Conservation (phyloP, 1,140 invertebrate species). For the Plectrocnemia conspersa region DNA sequence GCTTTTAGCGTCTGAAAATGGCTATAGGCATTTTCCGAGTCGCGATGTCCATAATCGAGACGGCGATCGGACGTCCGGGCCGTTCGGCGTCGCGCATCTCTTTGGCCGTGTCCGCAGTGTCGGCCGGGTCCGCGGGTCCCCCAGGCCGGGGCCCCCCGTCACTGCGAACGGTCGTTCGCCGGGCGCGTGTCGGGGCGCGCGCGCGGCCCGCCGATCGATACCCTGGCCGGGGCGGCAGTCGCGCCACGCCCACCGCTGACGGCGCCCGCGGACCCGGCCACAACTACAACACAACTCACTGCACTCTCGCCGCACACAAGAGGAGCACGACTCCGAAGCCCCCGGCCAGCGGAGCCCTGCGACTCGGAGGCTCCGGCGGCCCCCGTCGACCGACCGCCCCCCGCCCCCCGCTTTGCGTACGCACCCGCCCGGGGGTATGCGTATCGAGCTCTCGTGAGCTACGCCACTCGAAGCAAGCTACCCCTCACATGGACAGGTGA, state of each 20-base stretch:
- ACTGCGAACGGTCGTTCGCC: background rate
- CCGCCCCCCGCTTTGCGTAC: conserved; percentile 7
- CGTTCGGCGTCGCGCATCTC: too few species aligned
- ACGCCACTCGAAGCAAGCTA: background rate
- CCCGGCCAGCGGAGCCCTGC: conserved; percentile 1
- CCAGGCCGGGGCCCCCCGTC: background rate
- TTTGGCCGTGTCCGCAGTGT: background rate
- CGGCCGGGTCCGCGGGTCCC: background rate
- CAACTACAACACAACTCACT: too few species aligned
- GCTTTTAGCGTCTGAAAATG: background rate
- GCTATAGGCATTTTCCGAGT: background rate
- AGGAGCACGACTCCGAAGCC: background rate
- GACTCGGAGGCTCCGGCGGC: background rate
- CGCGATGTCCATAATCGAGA: background rate
- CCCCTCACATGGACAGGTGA: background rate
- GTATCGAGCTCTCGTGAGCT: conserved; percentile 10
- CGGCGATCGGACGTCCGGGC: background rate
- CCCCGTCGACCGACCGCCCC: background rate
- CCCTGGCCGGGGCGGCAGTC: conserved; percentile 17
- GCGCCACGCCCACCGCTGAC: conserved; percentile 32
- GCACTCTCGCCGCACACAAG: conserved; percentile 4
- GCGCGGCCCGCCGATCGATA: conserved; percentile 29
- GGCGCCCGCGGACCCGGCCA: conserved; percentile 19
- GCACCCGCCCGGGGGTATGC: conserved; percentile 15
- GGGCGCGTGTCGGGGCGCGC: conserved; percentile 16